Percentiles rank a stretch among this genome's conserved stretches.
Conservation (phyloP, 2,888 invertebrate species). For the Linnaemya vulpina region DNA sequence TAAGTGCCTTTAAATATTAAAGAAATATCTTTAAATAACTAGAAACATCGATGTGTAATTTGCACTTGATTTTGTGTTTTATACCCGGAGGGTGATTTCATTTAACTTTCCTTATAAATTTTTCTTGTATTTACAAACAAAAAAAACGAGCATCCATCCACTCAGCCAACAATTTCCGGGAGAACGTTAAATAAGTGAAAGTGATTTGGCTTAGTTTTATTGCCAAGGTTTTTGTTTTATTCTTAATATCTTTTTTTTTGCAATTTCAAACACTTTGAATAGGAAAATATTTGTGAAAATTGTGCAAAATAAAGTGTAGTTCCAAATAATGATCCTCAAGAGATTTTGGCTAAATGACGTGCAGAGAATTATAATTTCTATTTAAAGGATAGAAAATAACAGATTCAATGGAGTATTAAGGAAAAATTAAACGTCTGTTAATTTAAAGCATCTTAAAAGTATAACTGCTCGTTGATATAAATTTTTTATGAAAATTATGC, state of each 20-base stretch:
- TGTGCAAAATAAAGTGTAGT: conserved; percentile 15
- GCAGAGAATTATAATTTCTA: conserved; percentile 29
- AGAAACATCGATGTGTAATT: background rate
- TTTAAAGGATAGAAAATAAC: conserved; percentile 55
- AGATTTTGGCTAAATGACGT: conserved; percentile 45
- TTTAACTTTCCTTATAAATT: conserved; percentile 46
- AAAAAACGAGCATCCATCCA: conserved; percentile 16
- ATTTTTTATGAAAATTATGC: too few relatives aligned
- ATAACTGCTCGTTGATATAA: too few relatives aligned
- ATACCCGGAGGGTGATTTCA: conserved; percentile 54
- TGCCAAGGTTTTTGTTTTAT: conserved; percentile 52
- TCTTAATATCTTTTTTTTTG: too few relatives aligned
- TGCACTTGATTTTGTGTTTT: conserved; percentile 13
- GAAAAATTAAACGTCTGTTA: too few relatives aligned
- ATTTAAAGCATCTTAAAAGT: conserved; percentile 49
- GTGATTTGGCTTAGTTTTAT: conserved; percentile 69
- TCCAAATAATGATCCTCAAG: conserved; percentile 67
- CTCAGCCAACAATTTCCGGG: conserved; percentile 45
- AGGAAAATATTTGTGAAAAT: conserved; percentile 10
- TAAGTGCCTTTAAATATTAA: conserved; percentile 18
- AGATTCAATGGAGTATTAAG: background rate
- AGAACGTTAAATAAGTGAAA: conserved; percentile 57
- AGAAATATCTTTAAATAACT: background rate
- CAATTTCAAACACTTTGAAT: conserved; percentile 52
- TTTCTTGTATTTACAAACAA: conserved; percentile 28